Percentiles rank a stretch among this genome's conserved stretches.
These are phyloP conservation scores for Luscinia megarhynchos DNA, from an alignment of 2,797 vertebrate species.

Conservation along the genomic window DNA sequence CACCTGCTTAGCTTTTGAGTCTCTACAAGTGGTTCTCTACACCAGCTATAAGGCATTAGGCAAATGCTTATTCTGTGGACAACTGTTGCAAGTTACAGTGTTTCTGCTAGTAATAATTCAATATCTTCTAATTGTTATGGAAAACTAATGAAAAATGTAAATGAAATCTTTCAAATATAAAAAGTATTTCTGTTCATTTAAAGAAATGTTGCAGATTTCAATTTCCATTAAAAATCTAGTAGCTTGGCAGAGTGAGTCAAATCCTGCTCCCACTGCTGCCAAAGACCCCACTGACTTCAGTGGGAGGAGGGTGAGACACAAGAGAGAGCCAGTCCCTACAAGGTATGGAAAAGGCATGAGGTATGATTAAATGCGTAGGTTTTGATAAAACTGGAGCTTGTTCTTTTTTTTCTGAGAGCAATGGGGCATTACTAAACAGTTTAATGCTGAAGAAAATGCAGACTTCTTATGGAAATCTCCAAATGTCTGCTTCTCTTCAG, in stretches of 20 bases:
- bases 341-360: conserved; percentile 47
- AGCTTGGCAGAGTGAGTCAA: not conserved
- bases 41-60: conserved; percentile 61
- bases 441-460: conserved; percentile 16
- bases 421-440: not conserved
- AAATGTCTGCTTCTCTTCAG: not conserved
- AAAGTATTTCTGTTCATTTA: conserved; percentile 61
- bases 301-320: not conserved
- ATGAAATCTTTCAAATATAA: conserved; percentile 60
- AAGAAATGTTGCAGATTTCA: conserved; percentile 61
- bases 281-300: not conserved
- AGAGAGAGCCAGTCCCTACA: not conserved
- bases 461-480: not conserved
- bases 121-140: not conserved
- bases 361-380: conserved; percentile 11
- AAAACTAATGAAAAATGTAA: conserved; percentile 55
- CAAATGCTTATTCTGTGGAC: conserved; percentile 40
- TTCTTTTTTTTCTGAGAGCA: not conserved
- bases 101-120: conserved; percentile 15
- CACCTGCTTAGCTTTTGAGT: conserved; percentile 24
- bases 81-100: conserved; percentile 35
- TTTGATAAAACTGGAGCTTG: conserved; percentile 22
- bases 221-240: conserved; percentile 15
- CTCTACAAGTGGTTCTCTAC: conserved; percentile 39
- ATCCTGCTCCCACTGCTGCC: conserved; percentile 7